Evolutionary conservation across 1,140 invertebrate species (phyloP), one percentile per base, ranked within the genome.

Genomic region (Limonius californicus): DNA sequence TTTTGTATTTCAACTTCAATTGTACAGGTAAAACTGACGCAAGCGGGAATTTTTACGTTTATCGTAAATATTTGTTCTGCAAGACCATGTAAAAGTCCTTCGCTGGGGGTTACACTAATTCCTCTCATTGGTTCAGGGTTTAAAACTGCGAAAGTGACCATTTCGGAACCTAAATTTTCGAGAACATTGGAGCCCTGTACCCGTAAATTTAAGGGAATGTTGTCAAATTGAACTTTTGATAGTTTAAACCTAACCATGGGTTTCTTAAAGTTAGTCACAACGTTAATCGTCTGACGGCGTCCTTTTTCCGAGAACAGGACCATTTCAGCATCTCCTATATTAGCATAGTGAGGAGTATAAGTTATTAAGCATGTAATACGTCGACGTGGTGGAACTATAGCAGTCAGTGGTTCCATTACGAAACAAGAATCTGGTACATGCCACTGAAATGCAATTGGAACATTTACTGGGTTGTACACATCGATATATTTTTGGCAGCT

Each of bases 11-110:
- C 11, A 32, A 67, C 45, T 11, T 57, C 23, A 11, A 69, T 11
- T 16, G 35, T 57, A 16, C 21, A 30, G 8, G 47, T 27, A 35
- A 69, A 65, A 8, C 32, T 45, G 1, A 62, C 43, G 14, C 62
- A 45, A 8, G 60, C 23, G 8, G 15, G 16, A 2, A 55, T 16
- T 14, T 39, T 47, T 14, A 63, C 32, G n/a, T 57, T 16, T 9
- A 70, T 32, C 6, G n/a, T 32, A 2, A 68, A 57, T 4, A 47
- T 57, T 16, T 57, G 30, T 32, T 32, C 23, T 11, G 53, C 68
- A 0, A 64, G 65, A 6, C 72, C 65, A 6, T 65, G 42, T 23
- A 77, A 64, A 12, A 65, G 59, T 6, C 74, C 76, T 2, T 50
- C 50, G 3, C 18, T 30, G 0, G 69, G 70, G 35, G 47, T 15